Evolutionary conservation across 2,797 vertebrate species (phyloP), one percentile per base, ranked within the genome.

Genomic region (Sitta carolinensis): DNA sequence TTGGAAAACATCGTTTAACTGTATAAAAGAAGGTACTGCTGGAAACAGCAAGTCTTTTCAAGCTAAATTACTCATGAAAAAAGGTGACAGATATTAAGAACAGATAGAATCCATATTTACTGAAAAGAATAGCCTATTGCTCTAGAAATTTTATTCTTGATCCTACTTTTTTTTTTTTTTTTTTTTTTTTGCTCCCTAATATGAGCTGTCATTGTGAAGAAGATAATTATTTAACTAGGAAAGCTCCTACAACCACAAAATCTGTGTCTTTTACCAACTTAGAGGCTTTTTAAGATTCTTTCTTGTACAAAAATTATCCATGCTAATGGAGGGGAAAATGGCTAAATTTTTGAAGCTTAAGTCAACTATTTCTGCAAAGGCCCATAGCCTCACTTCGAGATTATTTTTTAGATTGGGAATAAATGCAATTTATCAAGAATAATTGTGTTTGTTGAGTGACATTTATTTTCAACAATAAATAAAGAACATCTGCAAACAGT

Each of bases 401-500:
- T 51, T 32, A 36, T 12, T 43, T 59, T 87, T 55, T 18, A 34
- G 5, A 20, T 23, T 3, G 3, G 1, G 3, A 61, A 81, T 13
- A 81, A 30, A 58, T 27, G 7, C 6, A 4, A 23, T 19, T 69
- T 16, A 25, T 4, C 3, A 55, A 55, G 22, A 34, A 3, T 15
- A 52, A 21, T 38, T 34, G 1, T 43, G 34, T 75, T 68, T 64
- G 3, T 52, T 48, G 57, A 72, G 34, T 20, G 13, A 50, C 4
- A 26, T 73, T 27, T 34, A 23, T 59, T 45, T 30, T 45, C 11
- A 42, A 21, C 21, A 74, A 21, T 43, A 48, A 38, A 42, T 20
- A 40, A n/a, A n/a, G 12, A 42, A 34, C 43, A 55, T 9, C 16
- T 14, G 9, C 21, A 42, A 67, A 9, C 4, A 13, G 0, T 0